Base-by-base conservation (phyloP, 2,113 vertebrate genomes). In the Notothenia coriiceps region DNA sequence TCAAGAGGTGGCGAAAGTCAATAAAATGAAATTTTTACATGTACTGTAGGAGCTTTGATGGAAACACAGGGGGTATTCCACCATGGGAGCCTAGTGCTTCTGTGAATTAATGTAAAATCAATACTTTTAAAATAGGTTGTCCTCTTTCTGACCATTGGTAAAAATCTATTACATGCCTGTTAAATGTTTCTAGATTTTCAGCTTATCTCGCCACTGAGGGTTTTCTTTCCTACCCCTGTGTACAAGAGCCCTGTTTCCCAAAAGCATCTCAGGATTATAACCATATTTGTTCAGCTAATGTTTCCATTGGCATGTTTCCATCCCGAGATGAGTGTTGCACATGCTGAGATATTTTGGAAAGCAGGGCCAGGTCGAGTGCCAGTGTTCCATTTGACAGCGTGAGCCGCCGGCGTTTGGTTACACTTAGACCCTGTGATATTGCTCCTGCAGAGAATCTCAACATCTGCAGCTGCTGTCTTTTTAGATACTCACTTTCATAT, bases 271-370 rank as follows among this genome's bases (percentile, higher is more conserved):
- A 67, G 79, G 80, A 78, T 90, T 79, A 81, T 69, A 81, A 84
- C 86, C 84, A 70, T 75, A 89, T 90, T 89, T 91, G 86, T 90
- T 90, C 82, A 59, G 85, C 86, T 92, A 87, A 91, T 91, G 84
- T 91, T 87, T 86, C 83, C 87, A 81, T 13, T 91, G 82, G 84
- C 87, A 62, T 61, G 75, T 82, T 81, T 93, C 89, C 90, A 91
- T 88, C 70, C 61, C 65, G 79, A 68, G 81, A 92, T 81, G 80
- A 77, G 82, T 70, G 80, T 86, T 80, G 74, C 52, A 79, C 81
- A 86, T 77, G 87, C 87, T 80, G 87, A 81, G 88, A 88, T 74
- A 71, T 76, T 86, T 87, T 85, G 80, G 77, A 86, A 81, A 87
- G 84, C 81, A 62, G 75, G 74, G 76, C 77, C 59, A 56, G 82